Evolutionary conservation across 2,797 vertebrate species (phyloP), one percentile per base, ranked within the genome.

Genomic region (Hephaestus fuliginosus): DNA sequence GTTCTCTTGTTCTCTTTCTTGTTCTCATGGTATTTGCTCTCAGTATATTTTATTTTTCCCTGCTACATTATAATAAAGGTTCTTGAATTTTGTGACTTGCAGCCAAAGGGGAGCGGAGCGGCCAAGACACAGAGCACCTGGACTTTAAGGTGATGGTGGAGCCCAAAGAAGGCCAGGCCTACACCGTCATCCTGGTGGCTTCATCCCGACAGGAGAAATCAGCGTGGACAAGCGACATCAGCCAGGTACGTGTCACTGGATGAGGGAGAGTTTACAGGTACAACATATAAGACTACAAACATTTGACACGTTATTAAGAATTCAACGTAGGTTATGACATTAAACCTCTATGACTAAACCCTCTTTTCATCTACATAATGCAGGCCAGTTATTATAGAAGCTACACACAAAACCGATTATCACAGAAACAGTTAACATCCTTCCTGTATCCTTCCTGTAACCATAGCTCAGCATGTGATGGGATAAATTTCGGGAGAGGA

Each of bases 61-160:
- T 25, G 15, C 51, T 20, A 17, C n/a, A 49, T 4, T 49, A 17
- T 49, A 71, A 52, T 65, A 0, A 66, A 53, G 3, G 7, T 49
- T 65, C n/a, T 1, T 78, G 7, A 25, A 39, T 79, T 30, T 87
- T 25, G n/a, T 88, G n/a, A 43, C 18, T 70, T 84, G 7, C 74
- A 96, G 95, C 93, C 72, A 96, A 95, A 92, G 86, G 80, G 12
- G 95, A 96, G 63, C 97, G 97, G 87, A 92, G 94, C 0, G 93
- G 95, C 41, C 97, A 97, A 86, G 98, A 99, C 78, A 93, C 94
- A 0, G 98, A 99, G 84, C 97, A 97, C 64, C 93, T 99, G 57
- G 98, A 99, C 86, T 99, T 99, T 90, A 99, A 99, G 91, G 96
- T 99, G 0, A 96, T 97, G 83, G 98, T 99, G 90, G 98, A 99